Base-by-base conservation (phyloP, 2,797 vertebrate species). In the Galaxias olidus region DNA sequence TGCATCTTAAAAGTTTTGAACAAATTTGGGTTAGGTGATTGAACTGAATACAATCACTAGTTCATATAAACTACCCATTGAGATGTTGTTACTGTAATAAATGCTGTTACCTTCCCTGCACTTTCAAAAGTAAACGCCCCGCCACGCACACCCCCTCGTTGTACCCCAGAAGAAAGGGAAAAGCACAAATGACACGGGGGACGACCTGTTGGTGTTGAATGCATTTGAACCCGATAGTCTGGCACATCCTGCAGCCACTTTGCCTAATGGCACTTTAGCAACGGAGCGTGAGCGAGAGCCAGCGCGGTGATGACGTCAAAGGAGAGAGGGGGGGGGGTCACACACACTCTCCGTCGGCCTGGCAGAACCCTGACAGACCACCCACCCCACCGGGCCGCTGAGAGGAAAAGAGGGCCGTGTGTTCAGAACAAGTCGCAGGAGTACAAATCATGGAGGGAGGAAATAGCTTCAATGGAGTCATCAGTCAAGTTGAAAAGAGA, bases 171-270 rank as follows among this genome's bases (percentile, higher is more conserved):
- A 19, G 53, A 68, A 66, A 53, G 14, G 15, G 70, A 76, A 77
- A 68, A n/a, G 74, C 65, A 63, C 57, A 45, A 45, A 13, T 82
- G 84, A 85, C 70, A 62, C 73, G 7, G 2, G 42, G 68, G 47
- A 18, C 17, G 45, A 68, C 65, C 59, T n/a, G 20, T 69, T 66
- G 65, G 56, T 49, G 45, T 59, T 76, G 63, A 59, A 80, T 78
- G 75, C 73, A 76, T 83, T 74, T 77, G 66, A 79, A 80, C 75
- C 77, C 62, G 78, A 65, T 73, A 77, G 66, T 53, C 19, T 53
- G 14, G 49, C 46, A 30, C 4, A 42, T 14, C 45, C 57, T 48
- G 4, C 64, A 66, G 70, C 69, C 53, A 45, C 64, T 15, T 67
- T 30, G 43, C 43, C 55, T 30, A 74, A 73, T 76, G 76, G 76